Evolutionary conservation across 2,113 vertebrate genomes (phyloP).

Genomic region (Macquaria ambigua): DNA sequence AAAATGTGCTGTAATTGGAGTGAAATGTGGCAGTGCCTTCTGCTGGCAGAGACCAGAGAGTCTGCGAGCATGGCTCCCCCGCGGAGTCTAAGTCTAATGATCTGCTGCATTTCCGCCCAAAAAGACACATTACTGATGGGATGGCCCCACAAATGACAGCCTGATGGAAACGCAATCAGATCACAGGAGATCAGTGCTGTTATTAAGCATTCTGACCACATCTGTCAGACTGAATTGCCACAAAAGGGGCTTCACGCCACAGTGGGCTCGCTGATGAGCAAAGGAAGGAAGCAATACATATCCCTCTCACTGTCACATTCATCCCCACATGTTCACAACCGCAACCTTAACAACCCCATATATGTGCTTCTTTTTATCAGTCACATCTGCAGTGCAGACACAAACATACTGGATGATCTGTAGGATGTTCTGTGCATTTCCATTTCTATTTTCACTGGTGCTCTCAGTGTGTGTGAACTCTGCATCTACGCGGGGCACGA

Average conservation of each 20-base stretch:
- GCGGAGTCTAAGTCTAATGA: slow-evolving; percentile 65
- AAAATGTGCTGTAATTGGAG: slow-evolving; percentile 42
- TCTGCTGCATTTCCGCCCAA: slow-evolving; percentile 49
- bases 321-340: slow-evolving; percentile 9
- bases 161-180: slow-evolving; percentile 65
- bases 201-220: slow-evolving; percentile 59
- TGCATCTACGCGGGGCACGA: slow-evolving; percentile 39
- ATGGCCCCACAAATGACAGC: slow-evolving; percentile 51
- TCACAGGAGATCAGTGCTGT: slow-evolving; percentile 54
- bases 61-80: slow-evolving; percentile 29
- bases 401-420: slow-evolving; percentile 32
- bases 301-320: slow-evolving; percentile 7
- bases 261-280: slow-evolving; percentile 29
- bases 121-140: slow-evolving; percentile 62
- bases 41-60: slow-evolving; percentile 35
- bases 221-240: slow-evolving; percentile 63
- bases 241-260: slow-evolving; percentile 34
- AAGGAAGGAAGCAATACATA: slow-evolving; percentile 24
- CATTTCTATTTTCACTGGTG: slow-evolving; percentile 29
- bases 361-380: slow-evolving; percentile 2
- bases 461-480: slow-evolving; percentile 45
- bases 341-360: slow-evolving; percentile 12
- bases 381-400: slow-evolving; percentile 48
- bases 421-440: slow-evolving; percentile 30
- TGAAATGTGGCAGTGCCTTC: slow-evolving; percentile 28